phyloP scores from a whole-genome alignment of 2,888 invertebrate genomes.

The Agrochola circellaris region DNA sequence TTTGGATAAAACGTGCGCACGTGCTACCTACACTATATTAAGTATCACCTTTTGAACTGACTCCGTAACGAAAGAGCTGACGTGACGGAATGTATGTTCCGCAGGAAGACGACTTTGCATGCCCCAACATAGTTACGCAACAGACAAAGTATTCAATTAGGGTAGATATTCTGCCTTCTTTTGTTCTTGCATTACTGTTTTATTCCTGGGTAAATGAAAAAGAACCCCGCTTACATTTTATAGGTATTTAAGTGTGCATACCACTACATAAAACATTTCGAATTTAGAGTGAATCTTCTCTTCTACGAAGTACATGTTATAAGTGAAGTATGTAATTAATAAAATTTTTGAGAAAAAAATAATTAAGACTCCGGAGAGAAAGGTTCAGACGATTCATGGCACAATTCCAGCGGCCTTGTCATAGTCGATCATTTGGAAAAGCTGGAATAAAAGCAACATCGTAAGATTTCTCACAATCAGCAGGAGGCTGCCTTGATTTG shows the following conservation, averaged over 20 bases:
- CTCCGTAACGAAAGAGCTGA: slow-evolving; percentile 73
- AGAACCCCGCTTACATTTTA: slow-evolving; percentile 3
- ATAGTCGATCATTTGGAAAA: slow-evolving; percentile 7
- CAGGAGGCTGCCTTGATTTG: not conserved
- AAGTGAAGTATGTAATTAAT: slow-evolving; percentile 20
- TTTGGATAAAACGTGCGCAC: slow-evolving; percentile 45
- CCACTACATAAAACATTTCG: not conserved
- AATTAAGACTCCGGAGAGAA: not conserved
- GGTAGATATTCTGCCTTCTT: slow-evolving; percentile 49
- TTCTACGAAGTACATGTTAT: not conserved
- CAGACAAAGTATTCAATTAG: slow-evolving; percentile 72
- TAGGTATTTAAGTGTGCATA: slow-evolving; percentile 8
- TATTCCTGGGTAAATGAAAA: slow-evolving; percentile 38
- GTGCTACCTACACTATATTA: slow-evolving; percentile 47
- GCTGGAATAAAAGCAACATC: not conserved
- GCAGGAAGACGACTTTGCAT: slow-evolving; percentile 74
- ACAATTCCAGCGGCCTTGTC: slow-evolving; percentile 16
- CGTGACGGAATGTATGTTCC: slow-evolving; percentile 74
- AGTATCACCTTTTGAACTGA: slow-evolving; percentile 63
- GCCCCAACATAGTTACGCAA: slow-evolving; percentile 68
- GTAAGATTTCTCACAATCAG: slow-evolving; percentile 12
- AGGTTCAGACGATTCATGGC: slow-evolving; percentile 23
- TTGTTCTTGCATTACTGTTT: slow-evolving; percentile 38
- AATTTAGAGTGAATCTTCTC: not conserved
- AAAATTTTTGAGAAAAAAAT: slow-evolving; percentile 3